Evolutionary conservation across 30 jellyfish, hydroid and myxozoan genomes (phyloP).

Genomic region (Sanderia malayensis): DNA sequence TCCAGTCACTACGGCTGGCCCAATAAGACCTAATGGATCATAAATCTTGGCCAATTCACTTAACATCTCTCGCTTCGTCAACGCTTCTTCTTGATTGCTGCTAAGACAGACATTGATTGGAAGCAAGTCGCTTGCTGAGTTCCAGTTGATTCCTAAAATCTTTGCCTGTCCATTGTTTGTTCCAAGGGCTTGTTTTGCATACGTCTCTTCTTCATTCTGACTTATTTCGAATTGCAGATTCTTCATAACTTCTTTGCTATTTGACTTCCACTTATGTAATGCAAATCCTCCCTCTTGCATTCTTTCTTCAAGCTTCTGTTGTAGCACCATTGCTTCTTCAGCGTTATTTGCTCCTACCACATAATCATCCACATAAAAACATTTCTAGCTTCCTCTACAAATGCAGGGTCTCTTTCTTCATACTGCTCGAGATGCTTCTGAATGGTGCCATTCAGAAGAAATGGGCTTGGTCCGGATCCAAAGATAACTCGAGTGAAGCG

Average conservation of each 20-base stretch:
- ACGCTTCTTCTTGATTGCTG: too few relatives aligned
- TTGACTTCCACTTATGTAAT: too few relatives aligned
- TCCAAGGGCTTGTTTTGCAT: not conserved
- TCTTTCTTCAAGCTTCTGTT: too few relatives aligned
- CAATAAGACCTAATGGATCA: not conserved
- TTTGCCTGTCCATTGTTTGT: not conserved
- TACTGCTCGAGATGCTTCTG: too few relatives aligned
- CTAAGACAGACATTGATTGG: not conserved
- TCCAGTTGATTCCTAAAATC: not conserved
- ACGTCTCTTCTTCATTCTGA: constrained; percentile 1
- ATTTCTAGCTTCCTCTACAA: too few relatives aligned
- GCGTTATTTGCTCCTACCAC: not conserved
- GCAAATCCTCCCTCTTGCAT: too few relatives aligned
- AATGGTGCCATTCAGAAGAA: too few relatives aligned
- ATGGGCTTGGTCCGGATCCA: too few relatives aligned
- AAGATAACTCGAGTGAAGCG: too few relatives aligned
- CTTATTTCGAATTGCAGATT: too few relatives aligned
- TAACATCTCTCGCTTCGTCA: not conserved
- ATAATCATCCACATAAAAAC: not conserved
- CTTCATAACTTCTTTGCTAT: too few relatives aligned
- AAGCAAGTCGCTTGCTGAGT: not conserved
- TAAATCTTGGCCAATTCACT: not conserved
- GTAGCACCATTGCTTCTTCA: not conserved
- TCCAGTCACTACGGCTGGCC: not conserved
- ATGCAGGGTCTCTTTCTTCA: too few relatives aligned